A percentile compares a stretch with the other conserved stretches of the same genome.
Conservation (phyloP, 2,888 invertebrate species). For the Melanophora roralis region DNA sequence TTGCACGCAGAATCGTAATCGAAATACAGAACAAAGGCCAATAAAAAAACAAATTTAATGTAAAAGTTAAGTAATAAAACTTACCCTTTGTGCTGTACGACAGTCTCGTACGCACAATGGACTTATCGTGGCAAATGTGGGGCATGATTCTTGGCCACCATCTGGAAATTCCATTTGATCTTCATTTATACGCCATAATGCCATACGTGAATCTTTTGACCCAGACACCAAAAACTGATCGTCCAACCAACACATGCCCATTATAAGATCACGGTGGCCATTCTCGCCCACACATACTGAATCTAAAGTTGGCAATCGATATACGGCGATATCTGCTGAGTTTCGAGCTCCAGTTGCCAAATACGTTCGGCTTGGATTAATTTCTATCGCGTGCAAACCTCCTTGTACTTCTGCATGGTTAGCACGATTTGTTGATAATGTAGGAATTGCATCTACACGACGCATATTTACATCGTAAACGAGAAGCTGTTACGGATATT, state of each 20-base stretch:
- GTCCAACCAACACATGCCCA: constrained; percentile 97
- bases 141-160: constrained; percentile 75
- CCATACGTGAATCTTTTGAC: constrained; percentile 93
- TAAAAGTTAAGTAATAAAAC: background rate
- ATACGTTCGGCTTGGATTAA: constrained; percentile 94
- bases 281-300: constrained; percentile 94
- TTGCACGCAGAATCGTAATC: too few species aligned
- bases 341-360: constrained; percentile 94
- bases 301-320: constrained; percentile 92
- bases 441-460: constrained; percentile 92
- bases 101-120: constrained; percentile 88
- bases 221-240: constrained; percentile 97
- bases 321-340: constrained; percentile 94
- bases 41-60: too few species aligned
- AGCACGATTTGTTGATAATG: constrained; percentile 82
- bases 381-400: constrained; percentile 95
- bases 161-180: constrained; percentile 75
- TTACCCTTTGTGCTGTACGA: constrained; percentile 83
- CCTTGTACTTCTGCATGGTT: constrained; percentile 82
- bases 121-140: constrained; percentile 79
- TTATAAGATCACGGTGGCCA: constrained; percentile 92
- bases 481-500: constrained; percentile 82
- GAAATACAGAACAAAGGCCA: too few species aligned
- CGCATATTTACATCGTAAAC: constrained; percentile 94
- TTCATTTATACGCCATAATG: constrained; percentile 89